Conservation (phyloP, 2,113 vertebrate genomes). For the Willisornis vidua region DNA sequence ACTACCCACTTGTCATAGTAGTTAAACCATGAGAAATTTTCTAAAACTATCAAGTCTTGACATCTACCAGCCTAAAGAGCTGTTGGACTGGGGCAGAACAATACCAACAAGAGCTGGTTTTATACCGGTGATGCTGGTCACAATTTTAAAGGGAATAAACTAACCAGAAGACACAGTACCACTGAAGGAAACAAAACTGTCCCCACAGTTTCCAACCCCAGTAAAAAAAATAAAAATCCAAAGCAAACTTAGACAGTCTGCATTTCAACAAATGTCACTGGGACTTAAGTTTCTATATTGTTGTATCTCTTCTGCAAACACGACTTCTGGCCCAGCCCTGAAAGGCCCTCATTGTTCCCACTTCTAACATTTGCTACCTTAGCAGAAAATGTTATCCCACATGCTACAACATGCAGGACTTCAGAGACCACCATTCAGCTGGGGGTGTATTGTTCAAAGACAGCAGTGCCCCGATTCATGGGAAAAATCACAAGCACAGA, state of each 20-base stretch:
- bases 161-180: background rate
- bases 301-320: slow-evolving; percentile 54
- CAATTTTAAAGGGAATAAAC: background rate
- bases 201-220: background rate
- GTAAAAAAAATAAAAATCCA: slow-evolving; percentile 1
- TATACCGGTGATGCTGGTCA: background rate
- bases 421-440: background rate
- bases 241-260: slow-evolving; percentile 17
- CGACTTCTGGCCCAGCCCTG: slow-evolving; percentile 21
- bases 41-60: background rate
- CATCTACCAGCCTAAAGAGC: background rate
- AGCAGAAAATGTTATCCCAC: slow-evolving; percentile 27
- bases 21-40: background rate
- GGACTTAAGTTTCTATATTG: slow-evolving; percentile 3
- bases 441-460: background rate
- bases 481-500: background rate
- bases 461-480: background rate
- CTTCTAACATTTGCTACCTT: slow-evolving; percentile 31
- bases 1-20: background rate
- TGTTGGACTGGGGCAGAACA: background rate
- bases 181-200: background rate
- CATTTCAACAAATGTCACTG: background rate
- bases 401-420: background rate
- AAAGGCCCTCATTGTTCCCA: slow-evolving; percentile 43
- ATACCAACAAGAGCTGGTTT: background rate